Base-by-base conservation (phyloP, 2,113 vertebrate genomes). In the Vidua macroura region DNA sequence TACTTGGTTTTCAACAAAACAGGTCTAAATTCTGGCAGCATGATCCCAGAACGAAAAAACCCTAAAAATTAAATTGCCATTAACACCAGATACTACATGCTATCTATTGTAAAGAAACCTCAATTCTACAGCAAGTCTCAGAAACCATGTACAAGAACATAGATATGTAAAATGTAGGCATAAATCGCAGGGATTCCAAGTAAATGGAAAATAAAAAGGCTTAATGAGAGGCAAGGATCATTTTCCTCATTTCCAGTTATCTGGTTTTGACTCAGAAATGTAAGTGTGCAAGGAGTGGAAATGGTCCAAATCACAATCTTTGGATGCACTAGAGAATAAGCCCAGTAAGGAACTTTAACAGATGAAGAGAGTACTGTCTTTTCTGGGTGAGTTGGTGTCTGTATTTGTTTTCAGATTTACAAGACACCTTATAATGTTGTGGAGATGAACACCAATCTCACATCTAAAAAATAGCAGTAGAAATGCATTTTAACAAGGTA, bases 291-390 rank as follows among this genome's bases (percentile, higher is more conserved):
- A 60, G 25, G 10, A 70, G 20, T 30, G 3, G 35, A 72, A 82
- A 67, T 4, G 3, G 11, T 41, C 3, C 3, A 33, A 72, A 67
- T 7, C 2, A 58, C 0, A 0, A 3, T 23, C 8, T 48, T 58
- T 43, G n/a, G 5, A 10, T 78, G 13, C 23, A 48, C 21, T 35
- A 67, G 7, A 28, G 39, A 43, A 48, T 10, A 46, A 8, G 13
- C 23, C 33, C n/a, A 74, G 4, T 22, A 83, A 43, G 2, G 14
- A 72, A 4, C 25, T 51, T 44, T 64, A 77, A 48, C 6, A 51
- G 2, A 51, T 59, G 7, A 77, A 58, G 27, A 62, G 4, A 19
- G 8, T 11, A 8, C 4, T 51, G 23, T 15, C 4, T 59, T 68
- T 72, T 68, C n/a, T 52, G 37, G 13, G 6, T 72, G 16, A 56